Evolutionary conservation across 1,140 invertebrate genomes (phyloP).

Genomic region (Bombus sibiricus): DNA sequence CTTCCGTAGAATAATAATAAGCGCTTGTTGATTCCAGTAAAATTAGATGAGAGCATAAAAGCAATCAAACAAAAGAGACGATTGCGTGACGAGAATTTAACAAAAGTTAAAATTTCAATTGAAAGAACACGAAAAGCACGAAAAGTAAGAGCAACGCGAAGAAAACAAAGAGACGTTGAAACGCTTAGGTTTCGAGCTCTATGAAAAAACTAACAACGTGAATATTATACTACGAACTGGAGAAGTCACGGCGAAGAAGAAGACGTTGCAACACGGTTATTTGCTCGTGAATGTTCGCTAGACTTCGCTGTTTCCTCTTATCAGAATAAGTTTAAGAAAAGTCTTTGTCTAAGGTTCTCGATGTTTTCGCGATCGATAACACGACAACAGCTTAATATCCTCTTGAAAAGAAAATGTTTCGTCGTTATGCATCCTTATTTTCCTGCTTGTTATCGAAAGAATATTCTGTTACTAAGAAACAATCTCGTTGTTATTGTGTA

Average conservation of each 20-base stretch:
- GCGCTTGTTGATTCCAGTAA: neutral
- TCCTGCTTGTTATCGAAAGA: no score
- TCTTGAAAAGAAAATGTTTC: no score
- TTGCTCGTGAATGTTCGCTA: neutral
- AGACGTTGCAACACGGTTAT: neutral
- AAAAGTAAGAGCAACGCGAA: neutral
- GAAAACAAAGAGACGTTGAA: neutral
- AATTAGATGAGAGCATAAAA: neutral
- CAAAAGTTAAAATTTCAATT: neutral
- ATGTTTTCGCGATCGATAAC: no score
- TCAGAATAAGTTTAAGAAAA: neutral
- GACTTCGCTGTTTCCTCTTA: neutral
- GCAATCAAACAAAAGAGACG: neutral
- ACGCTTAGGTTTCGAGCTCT: neutral
- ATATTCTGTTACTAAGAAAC: no score
- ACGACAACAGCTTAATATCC: no score
- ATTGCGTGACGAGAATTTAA: neutral
- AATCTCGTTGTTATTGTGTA: no score
- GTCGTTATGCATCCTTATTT: no score
- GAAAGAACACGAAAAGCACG: neutral
- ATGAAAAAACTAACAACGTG: neutral
- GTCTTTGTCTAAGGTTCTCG: neutral
- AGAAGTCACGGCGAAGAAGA: neutral
- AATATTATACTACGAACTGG: neutral
- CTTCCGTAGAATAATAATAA: neutral